Conservation (phyloP, 2,888 invertebrate genomes). For the Epirrhoe alternata region DNA sequence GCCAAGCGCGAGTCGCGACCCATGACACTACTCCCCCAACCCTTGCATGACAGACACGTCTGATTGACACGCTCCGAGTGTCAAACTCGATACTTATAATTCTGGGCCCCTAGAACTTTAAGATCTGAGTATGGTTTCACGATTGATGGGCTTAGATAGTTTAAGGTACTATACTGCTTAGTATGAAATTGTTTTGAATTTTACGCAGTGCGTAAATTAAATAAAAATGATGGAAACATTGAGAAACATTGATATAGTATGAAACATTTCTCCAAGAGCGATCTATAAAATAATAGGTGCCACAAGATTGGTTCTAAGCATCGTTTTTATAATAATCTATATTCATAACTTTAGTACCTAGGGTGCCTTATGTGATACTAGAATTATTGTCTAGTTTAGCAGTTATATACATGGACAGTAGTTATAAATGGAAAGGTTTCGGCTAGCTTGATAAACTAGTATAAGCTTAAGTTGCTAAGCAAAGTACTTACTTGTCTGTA, state of each 20-base stretch:
- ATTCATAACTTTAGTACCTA: constrained; percentile 24
- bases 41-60: constrained; percentile 68
- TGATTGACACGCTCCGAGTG: constrained; percentile 37
- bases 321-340: not conserved
- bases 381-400: constrained; percentile 33
- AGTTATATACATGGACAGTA: constrained; percentile 23
- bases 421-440: constrained; percentile 27
- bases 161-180: not conserved
- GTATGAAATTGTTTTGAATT: not conserved
- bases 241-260: too few species aligned
- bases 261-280: too few species aligned
- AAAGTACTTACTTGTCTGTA: constrained; percentile 21
- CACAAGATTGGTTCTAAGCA: too few species aligned
- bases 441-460: constrained; percentile 28
- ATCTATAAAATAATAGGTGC: too few species aligned
- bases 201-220: not conserved
- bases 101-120: not conserved
- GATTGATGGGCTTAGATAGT: not conserved
- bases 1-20: constrained; percentile 61
- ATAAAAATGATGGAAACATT: not conserved
- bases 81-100: not conserved
- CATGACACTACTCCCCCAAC: constrained; percentile 69
- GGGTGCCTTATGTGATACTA: constrained; percentile 43
- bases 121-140: not conserved
- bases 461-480: constrained; percentile 23